phyloP scores from a whole-genome alignment of 2,888 invertebrate genomes.

The Acrocera orbiculus region DNA sequence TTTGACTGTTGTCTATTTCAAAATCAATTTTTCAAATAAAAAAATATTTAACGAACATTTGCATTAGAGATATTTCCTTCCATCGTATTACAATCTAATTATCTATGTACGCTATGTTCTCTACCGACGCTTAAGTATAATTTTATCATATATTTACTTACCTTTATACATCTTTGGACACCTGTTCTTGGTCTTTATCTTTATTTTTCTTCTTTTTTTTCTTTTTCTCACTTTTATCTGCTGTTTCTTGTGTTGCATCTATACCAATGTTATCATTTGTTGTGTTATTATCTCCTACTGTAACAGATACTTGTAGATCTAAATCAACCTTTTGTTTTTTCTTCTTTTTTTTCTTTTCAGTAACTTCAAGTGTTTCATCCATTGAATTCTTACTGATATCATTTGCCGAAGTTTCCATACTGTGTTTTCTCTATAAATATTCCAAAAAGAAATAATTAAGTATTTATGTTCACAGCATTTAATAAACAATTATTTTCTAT shows the following conservation, averaged over 20 bases:
- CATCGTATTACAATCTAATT: too few species aligned
- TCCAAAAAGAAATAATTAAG: too few species aligned
- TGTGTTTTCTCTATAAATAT: too few species aligned
- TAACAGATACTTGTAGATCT: constrained; percentile 20
- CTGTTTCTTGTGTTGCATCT: constrained; percentile 21
- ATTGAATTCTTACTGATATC: too few species aligned
- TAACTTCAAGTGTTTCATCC: constrained; percentile 24
- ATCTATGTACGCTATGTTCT: too few species aligned
- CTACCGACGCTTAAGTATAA: constrained; percentile 2
- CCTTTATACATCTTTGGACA: constrained; percentile 13
- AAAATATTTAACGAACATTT: too few species aligned
- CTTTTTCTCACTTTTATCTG: constrained; percentile 45
- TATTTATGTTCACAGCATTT: too few species aligned
- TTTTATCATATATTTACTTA: neutral
- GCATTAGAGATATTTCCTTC: too few species aligned
- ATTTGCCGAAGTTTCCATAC: too few species aligned
- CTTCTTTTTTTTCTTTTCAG: constrained; percentile 47
- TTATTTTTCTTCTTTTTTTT: constrained; percentile 64
- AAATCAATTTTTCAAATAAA: too few species aligned
- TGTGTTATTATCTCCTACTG: constrained; percentile 26
- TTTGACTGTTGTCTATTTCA: too few species aligned
- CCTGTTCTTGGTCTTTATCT: constrained; percentile 38
- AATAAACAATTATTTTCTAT: too few species aligned
- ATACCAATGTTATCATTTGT: constrained; percentile 24
- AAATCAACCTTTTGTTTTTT: constrained; percentile 41